Evolutionary conservation across 2,797 vertebrate genomes (phyloP).

Genomic region (Fundulus diaphanus): DNA sequence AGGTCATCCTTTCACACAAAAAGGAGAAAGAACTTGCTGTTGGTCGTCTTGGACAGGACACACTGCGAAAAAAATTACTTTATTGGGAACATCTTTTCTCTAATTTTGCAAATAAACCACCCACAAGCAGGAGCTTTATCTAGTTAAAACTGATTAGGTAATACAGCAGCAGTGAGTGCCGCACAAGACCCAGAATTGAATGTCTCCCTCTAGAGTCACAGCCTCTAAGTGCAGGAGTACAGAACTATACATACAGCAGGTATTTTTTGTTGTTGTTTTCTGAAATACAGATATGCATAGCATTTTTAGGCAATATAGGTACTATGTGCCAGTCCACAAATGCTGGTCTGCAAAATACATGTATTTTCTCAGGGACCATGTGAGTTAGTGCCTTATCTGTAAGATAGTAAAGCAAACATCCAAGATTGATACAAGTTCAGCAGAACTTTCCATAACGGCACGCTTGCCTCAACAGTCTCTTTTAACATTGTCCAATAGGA

Average conservation of each 20-base stretch:
- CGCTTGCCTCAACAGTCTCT: constrained; percentile 19
- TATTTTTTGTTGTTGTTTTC: background rate
- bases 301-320: background rate
- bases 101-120: background rate
- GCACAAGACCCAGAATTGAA: background rate
- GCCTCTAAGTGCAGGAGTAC: background rate
- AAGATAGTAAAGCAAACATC: constrained; percentile 5
- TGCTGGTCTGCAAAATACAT: background rate
- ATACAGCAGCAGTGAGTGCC: constrained; percentile 4
- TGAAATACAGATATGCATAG: background rate
- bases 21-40: background rate
- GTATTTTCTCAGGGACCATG: background rate
- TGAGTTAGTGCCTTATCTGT: constrained; percentile 2
- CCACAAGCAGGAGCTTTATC: background rate
- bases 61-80: background rate
- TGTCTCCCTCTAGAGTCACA: background rate
- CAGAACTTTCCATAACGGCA: constrained; percentile 12
- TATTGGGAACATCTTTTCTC: too few species aligned
- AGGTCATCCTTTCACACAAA: background rate
- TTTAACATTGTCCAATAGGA: constrained; percentile 44
- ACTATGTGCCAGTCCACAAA: background rate
- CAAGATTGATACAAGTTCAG: constrained; percentile 10
- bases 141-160: background rate
- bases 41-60: background rate
- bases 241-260: background rate